Evolutionary conservation across 2,113 vertebrate species (phyloP), one percentile per base, ranked within the genome.

Genomic region (Rhinopomastus cyanomelas): DNA sequence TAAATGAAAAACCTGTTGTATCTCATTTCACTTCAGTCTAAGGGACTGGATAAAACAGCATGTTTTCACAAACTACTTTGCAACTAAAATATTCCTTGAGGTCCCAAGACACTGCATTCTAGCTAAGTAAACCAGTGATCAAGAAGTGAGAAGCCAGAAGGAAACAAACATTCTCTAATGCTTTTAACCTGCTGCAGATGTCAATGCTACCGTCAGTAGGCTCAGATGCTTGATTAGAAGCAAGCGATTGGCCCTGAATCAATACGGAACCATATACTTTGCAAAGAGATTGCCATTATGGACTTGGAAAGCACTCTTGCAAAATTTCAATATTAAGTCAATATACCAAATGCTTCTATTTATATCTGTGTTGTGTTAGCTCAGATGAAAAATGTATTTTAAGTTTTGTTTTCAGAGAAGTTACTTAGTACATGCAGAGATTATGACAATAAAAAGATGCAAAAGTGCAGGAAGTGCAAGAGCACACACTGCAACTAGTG

Each of bases 251-350:
- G 67, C 62, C 82, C 11, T 20, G 46, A 79, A 97, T 98, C 97
- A 91, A 97, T 97, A 96, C 26, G 77, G 90, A 62, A 71, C 91
- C 92, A 94, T 88, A 91, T 51, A 74, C 59, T 95, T 96, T 86
- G 89, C 90, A 94, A 89, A 95, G 93, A 96, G 73, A 79, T 77
- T 94, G 85, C 91, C 97, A 97, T 96, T 97, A 97, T 94, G 60
- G 80, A 80, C 57, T 95, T 81, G 65, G 82, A 95, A 96, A 97
- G 90, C 90, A 94, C 89, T 95, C 71, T 4, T 62, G 75, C 44
- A 87, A 90, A 93, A 96, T 96, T 95, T 97, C 96, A 96, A 64
- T 96, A 96, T 94, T 82, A 95, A 94, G 65, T 95, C 96, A 96
- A 94, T 93, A 95, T 46, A 95, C 82, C 95, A 95, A 97, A 96